Evolutionary conservation across 2,888 invertebrate species (phyloP), one percentile per base, ranked within the genome.

Genomic region (Cryptocephalus moraei): DNA sequence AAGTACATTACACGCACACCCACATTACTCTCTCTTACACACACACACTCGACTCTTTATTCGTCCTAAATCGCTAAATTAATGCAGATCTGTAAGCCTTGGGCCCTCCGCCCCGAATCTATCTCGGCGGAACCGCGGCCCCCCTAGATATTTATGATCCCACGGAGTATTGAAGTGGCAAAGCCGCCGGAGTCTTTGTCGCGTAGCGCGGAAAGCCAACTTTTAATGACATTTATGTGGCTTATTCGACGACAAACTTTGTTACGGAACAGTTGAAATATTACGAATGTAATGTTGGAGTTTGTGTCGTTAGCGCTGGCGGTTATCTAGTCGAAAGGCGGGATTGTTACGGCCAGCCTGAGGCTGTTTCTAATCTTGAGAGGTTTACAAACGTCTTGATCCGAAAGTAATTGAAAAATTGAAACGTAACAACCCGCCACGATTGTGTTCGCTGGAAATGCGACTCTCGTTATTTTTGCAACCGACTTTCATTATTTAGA

Each of bases 211-310:
- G 52, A 55, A 52, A 47, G 47, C 50, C 58, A 59, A 60, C 58
- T 60, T 59, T 58, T 57, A 58, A 58, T 60, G 57, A 57, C 59
- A 51, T 60, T 59, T 58, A 57, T 58, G 58, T 55, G 60, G 57
- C 56, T 58, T 57, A 54, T 53, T 56, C 56, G 50, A 55, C 53
- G 54, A 47, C 52, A 56, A 60, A 60, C 56, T 59, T 60, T 60
- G 59, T 55, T 55, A 53, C 49, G 42, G 47, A 54, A 54, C 55
- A 53, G 50, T 52, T 56, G 57, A 56, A 57, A 56, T 54, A 54
- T 57, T 54, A 56, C 52, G 44, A 52, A 52, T 54, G 52, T 49
- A 49, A 55, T 48, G 52, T 44, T 44, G 49, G 46, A 51, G 50
- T 49, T 51, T 31, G 12, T 10, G 43, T 45, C 34, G 41, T 47